phyloP scores from a whole-genome alignment of 2,113 vertebrate species.

The Fregata magnificens region DNA sequence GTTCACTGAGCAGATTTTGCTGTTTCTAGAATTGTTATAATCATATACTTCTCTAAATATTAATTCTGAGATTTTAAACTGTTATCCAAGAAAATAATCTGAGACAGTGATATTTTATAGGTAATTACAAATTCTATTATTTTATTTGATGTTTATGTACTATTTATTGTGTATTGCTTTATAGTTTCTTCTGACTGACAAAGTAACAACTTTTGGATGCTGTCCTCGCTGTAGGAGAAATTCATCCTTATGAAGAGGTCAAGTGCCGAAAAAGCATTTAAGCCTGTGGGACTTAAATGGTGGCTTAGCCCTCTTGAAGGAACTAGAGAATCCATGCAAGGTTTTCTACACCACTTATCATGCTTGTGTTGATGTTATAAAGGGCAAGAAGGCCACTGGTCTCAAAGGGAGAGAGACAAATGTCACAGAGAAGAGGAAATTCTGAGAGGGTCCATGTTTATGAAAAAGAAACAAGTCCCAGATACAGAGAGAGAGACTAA shows the following conservation, averaged over 20 bases:
- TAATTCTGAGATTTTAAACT: not conserved
- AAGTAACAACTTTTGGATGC: not conserved
- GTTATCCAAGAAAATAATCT: not conserved
- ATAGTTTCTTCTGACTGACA: not conserved
- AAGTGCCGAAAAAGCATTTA: conserved; percentile 19
- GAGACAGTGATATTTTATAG: not conserved
- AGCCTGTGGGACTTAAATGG: not conserved
- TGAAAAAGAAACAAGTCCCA: not conserved
- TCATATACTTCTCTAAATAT: not conserved
- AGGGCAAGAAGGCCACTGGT: not conserved
- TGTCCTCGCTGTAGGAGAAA: not conserved
- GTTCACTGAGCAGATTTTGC: conserved; percentile 36
- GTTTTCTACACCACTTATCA: not conserved
- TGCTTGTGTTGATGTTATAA: not conserved
- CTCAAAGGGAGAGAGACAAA: not conserved
- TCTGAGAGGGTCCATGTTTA: not conserved
- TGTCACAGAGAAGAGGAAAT: not conserved
- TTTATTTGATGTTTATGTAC: not conserved
- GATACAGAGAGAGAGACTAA: not conserved
- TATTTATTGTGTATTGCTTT: not conserved
- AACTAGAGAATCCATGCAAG: not conserved
- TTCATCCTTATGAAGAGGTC: conserved; percentile 13
- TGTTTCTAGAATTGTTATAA: not conserved
- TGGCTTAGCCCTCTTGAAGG: not conserved
- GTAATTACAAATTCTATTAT: not conserved